phyloP scores from a whole-genome alignment of 64 coral and sea anemone genomes.

The Cladopsammia gracilis region DNA sequence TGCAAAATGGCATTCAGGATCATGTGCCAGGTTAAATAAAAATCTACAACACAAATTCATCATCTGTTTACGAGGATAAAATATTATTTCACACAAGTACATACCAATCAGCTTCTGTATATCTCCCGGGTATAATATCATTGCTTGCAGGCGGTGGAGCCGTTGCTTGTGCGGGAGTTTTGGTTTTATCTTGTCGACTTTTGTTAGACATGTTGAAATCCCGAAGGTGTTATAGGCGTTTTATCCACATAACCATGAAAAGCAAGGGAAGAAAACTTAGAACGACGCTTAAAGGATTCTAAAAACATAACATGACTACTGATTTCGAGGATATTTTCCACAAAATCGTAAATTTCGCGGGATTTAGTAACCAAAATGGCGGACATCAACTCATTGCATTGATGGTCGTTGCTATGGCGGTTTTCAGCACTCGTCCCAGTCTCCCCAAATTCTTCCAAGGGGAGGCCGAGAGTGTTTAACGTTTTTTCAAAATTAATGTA shows the following conservation, averaged over 20 bases:
- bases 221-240: neutral
- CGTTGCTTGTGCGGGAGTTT: slow-evolving; percentile 89
- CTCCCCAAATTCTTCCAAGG: neutral
- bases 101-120: slow-evolving; percentile 97
- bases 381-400: neutral
- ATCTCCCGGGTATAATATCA: slow-evolving; percentile 98
- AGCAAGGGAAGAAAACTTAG: neutral
- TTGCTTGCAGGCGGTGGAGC: slow-evolving; percentile 86
- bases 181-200: slow-evolving; percentile 93
- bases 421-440: neutral
- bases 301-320: neutral
- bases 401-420: neutral
- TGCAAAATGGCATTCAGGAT: too few relatives aligned
- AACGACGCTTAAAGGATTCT: neutral
- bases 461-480: too few relatives aligned
- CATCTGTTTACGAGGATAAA: neutral
- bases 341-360: neutral
- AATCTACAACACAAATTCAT: neutral
- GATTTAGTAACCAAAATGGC: neutral
- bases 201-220: slow-evolving; percentile 87
- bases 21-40: neutral
- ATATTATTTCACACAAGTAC: neutral
- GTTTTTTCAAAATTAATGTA: too few relatives aligned
- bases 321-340: neutral
- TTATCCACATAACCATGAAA: neutral